phyloP scores from a whole-genome alignment of 2,888 invertebrate genomes.

The Timandra comae region DNA sequence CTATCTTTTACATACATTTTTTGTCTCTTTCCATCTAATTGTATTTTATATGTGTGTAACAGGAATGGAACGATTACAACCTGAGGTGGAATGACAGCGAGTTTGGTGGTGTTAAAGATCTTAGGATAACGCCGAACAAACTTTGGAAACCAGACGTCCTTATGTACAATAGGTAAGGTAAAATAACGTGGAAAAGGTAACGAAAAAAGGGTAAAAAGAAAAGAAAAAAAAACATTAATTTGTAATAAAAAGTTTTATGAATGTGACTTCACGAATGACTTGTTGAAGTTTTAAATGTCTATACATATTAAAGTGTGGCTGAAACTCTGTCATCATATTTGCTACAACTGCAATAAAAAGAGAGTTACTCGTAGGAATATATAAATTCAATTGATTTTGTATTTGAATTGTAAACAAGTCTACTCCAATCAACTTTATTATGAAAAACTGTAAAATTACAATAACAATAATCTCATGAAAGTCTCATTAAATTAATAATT shows the following conservation, averaged over 20 bases:
- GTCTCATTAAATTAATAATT: too few species aligned
- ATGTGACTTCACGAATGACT: too few species aligned
- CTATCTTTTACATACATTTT: background rate
- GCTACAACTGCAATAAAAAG: too few species aligned
- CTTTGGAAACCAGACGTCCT: constrained; percentile 99
- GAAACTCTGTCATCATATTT: too few species aligned
- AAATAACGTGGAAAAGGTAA: background rate
- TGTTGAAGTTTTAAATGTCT: too few species aligned
- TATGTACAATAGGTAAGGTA: constrained; percentile 97
- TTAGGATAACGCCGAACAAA: constrained; percentile 95
- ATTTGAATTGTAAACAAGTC: too few species aligned
- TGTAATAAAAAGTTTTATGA: background rate
- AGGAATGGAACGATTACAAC: constrained; percentile 99
- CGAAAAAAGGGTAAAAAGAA: background rate
- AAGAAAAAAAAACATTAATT: background rate
- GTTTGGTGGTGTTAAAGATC: constrained; percentile 94
- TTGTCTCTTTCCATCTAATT: constrained; percentile 24
- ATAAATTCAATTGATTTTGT: too few species aligned
- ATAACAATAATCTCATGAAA: too few species aligned
- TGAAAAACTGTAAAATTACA: too few species aligned
- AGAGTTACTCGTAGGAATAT: too few species aligned
- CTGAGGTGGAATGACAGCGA: constrained; percentile 97
- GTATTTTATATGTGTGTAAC: constrained; percentile 43
- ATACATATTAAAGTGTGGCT: too few species aligned
- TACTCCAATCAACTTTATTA: too few species aligned